Percentiles rank a stretch among this genome's conserved stretches.
Conservation (phyloP, 2,888 invertebrate species). For the Plebejus anna region DNA sequence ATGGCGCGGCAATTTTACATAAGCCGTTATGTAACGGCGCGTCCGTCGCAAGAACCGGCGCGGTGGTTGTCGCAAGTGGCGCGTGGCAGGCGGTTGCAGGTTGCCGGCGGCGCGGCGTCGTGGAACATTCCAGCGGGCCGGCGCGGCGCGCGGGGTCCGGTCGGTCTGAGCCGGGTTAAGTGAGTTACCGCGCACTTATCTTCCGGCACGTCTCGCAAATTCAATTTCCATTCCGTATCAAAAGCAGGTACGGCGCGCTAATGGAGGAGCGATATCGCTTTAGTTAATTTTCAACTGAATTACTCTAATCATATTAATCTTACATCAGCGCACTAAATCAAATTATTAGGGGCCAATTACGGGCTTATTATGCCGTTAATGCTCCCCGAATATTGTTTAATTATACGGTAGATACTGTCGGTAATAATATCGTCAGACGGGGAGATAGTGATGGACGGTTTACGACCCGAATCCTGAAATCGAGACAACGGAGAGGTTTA, state of each 20-base stretch:
- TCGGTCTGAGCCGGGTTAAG: slow-evolving; percentile 12
- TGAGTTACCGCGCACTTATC: slow-evolving; percentile 34
- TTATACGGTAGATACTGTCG: slow-evolving; percentile 14
- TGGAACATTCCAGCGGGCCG: not conserved
- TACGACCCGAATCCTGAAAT: not conserved
- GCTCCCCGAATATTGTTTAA: slow-evolving; percentile 20
- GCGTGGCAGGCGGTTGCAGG: slow-evolving; percentile 15
- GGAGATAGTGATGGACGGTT: not conserved
- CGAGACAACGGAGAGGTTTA: not conserved
- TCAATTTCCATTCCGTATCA: slow-evolving; percentile 31
- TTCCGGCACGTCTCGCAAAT: slow-evolving; percentile 31
- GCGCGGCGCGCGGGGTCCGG: not conserved
- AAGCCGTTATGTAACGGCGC: slow-evolving; percentile 71
- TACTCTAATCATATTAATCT: slow-evolving; percentile 26
- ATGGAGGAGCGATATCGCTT: slow-evolving; percentile 22
- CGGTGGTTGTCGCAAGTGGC: slow-evolving; percentile 51
- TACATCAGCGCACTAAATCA: slow-evolving; percentile 19
- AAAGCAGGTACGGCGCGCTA: slow-evolving; percentile 9
- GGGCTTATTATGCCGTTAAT: slow-evolving; percentile 23
- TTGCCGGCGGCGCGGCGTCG: not conserved
- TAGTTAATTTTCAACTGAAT: slow-evolving; percentile 24
- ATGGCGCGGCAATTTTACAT: slow-evolving; percentile 75
- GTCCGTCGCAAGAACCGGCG: slow-evolving; percentile 57
- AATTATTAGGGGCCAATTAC: slow-evolving; percentile 27
- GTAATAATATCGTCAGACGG: not conserved